Base-by-base conservation (phyloP, 1,140 invertebrate genomes). In the Streblospio benedicti region DNA sequence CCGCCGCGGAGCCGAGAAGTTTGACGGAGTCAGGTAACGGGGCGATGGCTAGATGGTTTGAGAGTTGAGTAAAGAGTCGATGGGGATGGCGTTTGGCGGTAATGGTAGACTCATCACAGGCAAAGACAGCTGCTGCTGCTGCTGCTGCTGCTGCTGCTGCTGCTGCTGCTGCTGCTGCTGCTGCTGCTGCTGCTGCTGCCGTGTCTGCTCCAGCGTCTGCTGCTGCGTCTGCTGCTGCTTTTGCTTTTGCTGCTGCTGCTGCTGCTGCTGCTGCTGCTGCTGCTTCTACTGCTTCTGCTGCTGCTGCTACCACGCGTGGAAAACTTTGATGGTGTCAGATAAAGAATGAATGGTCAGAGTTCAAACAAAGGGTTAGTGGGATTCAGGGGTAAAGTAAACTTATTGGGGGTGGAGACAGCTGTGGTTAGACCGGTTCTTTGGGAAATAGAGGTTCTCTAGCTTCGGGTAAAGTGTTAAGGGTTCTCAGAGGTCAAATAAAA, bases 221-320 rank as follows among this genome's bases (percentile, higher is more conserved):
- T 41, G 38, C 38, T 41, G 38, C 38, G 12, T 12, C 38, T 41
- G 38, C 38, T 41, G 38, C 47, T 50, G 47, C 23, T 50, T 14
- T 23, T 50, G 47, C 47, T 50, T 14, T 23, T 50, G 47, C 47
- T 50, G 47, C 47, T 50, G 47, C 47, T 50, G 47, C 47, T 50
- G 47, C 47, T 50, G 47, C 47, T 50, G 47, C 47, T 50, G 47
- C 47, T 50, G 47, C 47, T 50, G 47, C 47, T 50, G 47, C 47
- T 50, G 47, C 47, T 50, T 14, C 47, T 50, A 23, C 47, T 50
- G 47, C 47, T 50, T 14, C 47, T 50, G 47, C 47, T 50, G 47
- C 47, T 50, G 47, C 47, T 50, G 47, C 47, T 50, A 23, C 47
- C 23, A 23, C 47, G 14, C 14, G 14, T 50, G 47, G 14, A 41